Base-by-base conservation (phyloP, 2,797 vertebrate species). In the Anguilla anguilla region DNA sequence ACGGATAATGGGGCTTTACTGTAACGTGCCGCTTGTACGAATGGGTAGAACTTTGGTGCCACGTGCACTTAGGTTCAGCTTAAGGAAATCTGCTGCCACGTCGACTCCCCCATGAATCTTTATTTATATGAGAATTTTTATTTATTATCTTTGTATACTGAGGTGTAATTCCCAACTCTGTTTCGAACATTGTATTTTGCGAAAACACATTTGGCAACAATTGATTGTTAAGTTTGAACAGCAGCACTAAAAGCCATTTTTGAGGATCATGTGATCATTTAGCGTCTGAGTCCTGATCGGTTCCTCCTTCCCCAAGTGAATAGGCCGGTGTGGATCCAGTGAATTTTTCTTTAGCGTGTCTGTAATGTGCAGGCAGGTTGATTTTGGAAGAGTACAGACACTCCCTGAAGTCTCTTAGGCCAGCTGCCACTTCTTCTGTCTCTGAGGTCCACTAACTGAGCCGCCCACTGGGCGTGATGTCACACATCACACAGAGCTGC, bases 21-120 rank as follows among this genome's bases (percentile, higher is more conserved):
- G 87, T 85, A 82, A 89, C 53, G 86, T 84, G 83, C 89, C 46
- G 69, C 86, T 13, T 25, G 57, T 28, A 35, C 49, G 31, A 82
- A 53, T 55, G 77, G 35, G 77, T 46, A 46, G 15, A 81, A 46
- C 35, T 35, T 74, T 39, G 19, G 6, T 9, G 11, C 74, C 15
- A 43, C n/a, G 46, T 82, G 46, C 79, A 49, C 46, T 25, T 53
- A 77, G 88, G 86, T 91, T 91, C 92, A 91, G 91, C 91, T 53
- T 88, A 88, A 90, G 85, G 86, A 83, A 89, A 84, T 85, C 88
- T 85, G 19, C 46, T 10, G 79, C 79, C 79, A 82, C 13, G 82
- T 82, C 28, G 43, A 49, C 9, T n/a, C 79, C 22, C 49, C 43
- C 13, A n/a, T n/a, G 43, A 82, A 82, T 82, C 43, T 82, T 82